phyloP scores from a whole-genome alignment of 2,797 vertebrate genomes.

The Cossypha caffra region DNA sequence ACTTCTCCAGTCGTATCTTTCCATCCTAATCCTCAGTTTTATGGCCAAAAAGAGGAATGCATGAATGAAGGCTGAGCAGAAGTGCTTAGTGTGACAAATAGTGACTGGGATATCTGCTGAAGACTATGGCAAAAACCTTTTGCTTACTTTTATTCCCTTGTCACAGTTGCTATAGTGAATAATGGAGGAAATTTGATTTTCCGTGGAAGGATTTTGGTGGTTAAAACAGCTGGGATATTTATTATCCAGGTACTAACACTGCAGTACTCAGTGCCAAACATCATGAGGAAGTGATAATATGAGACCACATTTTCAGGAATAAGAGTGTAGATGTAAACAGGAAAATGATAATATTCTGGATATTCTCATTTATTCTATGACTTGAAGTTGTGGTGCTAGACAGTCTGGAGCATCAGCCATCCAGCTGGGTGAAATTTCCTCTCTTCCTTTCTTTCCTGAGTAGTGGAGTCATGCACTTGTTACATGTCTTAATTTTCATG shows the following conservation, averaged over 20 bases:
- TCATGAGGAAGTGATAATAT: not conserved
- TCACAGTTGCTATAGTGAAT: not conserved
- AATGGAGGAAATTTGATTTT: not conserved
- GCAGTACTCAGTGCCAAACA: not conserved
- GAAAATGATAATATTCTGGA: not conserved
- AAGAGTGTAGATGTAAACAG: not conserved
- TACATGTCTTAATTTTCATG: not conserved
- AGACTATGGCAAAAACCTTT: not conserved
- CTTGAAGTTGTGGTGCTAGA: not conserved
- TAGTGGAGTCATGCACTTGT: not conserved
- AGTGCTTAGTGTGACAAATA: not conserved
- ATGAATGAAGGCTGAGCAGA: not conserved
- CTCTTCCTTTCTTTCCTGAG: not conserved
- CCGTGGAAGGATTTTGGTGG: not conserved
- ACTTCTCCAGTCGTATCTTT: not conserved
- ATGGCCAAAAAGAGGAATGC: not conserved
- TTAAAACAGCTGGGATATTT: not conserved
- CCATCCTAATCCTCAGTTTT: not conserved
- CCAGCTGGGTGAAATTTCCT: not conserved
- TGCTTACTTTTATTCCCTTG: not conserved
- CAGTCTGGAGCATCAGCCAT: not conserved
- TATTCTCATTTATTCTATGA: not conserved
- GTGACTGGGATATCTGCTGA: not conserved
- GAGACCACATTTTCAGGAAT: not conserved
- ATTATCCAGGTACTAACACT: not conserved